Conservation (phyloP, 1,140 invertebrate genomes). For the Spodoptera litura region DNA sequence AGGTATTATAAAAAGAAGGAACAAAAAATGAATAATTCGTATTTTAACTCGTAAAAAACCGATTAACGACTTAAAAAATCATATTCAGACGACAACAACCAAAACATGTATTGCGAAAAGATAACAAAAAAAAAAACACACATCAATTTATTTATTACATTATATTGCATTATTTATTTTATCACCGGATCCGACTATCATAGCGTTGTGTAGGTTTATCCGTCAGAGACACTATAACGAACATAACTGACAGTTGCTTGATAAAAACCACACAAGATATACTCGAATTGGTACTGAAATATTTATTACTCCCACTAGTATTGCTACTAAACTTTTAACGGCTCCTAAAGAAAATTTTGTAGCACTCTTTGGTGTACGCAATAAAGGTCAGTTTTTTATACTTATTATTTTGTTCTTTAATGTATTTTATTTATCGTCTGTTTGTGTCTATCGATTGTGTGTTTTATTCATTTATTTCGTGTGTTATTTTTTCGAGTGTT, state of each 20-base stretch:
- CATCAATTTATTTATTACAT: not conserved
- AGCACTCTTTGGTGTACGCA: not conserved
- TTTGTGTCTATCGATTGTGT: not conserved
- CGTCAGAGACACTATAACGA: not conserved
- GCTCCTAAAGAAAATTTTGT: conserved; percentile 41
- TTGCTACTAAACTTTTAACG: conserved; percentile 40
- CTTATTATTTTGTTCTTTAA: not conserved
- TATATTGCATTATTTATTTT: conserved; percentile 1
- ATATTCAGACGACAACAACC: not conserved
- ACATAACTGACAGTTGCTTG: conserved; percentile 8
- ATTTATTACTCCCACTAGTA: not conserved
- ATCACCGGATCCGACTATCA: conserved; percentile 35
- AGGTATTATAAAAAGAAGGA: not conserved
- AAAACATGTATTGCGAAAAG: not conserved
- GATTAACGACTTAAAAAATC: not conserved
- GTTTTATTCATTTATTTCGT: too few species aligned
- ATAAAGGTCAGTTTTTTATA: conserved; percentile 24
- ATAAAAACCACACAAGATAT: not conserved
- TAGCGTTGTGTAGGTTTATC: conserved; percentile 30
- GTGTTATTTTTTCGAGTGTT: too few species aligned
- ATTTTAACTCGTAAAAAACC: not conserved
- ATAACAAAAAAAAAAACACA: not conserved
- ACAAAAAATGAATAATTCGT: not conserved
- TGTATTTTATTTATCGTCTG: not conserved
- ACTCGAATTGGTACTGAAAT: not conserved